Conservation (phyloP, 2,888 invertebrate species). For the Zelleria hepariella region DNA sequence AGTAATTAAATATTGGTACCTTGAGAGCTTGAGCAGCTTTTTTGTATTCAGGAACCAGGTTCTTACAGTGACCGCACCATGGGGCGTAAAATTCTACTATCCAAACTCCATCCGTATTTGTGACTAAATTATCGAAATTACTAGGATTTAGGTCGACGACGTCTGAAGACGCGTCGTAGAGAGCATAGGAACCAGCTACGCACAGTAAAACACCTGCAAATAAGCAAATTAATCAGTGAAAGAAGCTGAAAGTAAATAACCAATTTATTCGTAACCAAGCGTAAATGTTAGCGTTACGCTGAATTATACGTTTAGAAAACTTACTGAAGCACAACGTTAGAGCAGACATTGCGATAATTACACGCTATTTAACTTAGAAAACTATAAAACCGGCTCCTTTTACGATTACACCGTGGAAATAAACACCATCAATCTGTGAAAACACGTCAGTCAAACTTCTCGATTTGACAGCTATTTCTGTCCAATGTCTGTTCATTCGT, state of each 20-base stretch:
- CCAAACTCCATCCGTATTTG: constrained; percentile 90
- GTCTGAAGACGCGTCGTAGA: constrained; percentile 80
- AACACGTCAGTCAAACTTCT: not conserved
- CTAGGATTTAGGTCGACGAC: constrained; percentile 88
- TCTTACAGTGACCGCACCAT: constrained; percentile 96
- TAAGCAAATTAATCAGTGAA: not conserved
- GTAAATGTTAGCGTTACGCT: constrained; percentile 24
- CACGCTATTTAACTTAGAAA: constrained; percentile 23
- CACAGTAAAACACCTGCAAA: constrained; percentile 53
- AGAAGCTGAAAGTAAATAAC: not conserved
- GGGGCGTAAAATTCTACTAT: constrained; percentile 97
- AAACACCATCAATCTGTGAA: constrained; percentile 55
- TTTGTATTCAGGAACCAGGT: constrained; percentile 91
- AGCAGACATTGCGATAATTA: constrained; percentile 43
- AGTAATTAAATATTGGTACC: constrained; percentile 54
- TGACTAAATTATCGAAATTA: constrained; percentile 89
- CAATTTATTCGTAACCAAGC: not conserved
- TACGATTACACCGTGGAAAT: constrained; percentile 24
- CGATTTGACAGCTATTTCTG: not conserved
- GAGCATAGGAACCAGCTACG: constrained; percentile 43
- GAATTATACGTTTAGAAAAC: constrained; percentile 42
- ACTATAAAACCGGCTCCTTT: constrained; percentile 20
- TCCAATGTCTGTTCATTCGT: constrained; percentile 38
- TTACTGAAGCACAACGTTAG: constrained; percentile 40
- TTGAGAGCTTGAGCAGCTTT: constrained; percentile 94